A percentile compares a stretch with the other conserved stretches of the same genome.
These are phyloP conservation scores for Trachemys scripta DNA, from an alignment of 2,113 vertebrate genomes.

Conservation along the genomic window DNA sequence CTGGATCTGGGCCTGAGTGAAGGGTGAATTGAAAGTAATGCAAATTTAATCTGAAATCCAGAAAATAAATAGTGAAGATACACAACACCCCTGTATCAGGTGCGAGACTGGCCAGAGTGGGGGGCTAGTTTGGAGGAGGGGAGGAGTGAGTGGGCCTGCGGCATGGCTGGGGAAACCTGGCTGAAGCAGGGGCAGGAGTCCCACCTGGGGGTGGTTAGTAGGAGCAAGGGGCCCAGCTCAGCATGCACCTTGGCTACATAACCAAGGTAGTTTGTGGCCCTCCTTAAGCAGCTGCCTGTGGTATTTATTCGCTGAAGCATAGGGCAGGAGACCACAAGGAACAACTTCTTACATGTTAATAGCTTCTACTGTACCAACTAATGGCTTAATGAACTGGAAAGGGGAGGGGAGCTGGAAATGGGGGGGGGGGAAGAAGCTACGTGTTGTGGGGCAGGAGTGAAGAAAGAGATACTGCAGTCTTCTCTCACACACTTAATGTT, in stretches of 20 bases:
- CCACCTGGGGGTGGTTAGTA: not conserved
- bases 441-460: not conserved
- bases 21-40: too few relatives aligned
- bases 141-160: too few relatives aligned
- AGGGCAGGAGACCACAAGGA: not conserved
- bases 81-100: too few relatives aligned
- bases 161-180: too few relatives aligned
- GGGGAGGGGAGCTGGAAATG: too few relatives aligned
- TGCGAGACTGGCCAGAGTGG: too few relatives aligned
- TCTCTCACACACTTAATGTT: not conserved
- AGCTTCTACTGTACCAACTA: too few relatives aligned
- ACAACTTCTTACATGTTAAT: not conserved
- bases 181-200: too few relatives aligned
- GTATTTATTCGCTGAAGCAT: not conserved
- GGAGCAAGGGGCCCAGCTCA: not conserved
- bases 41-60: too few relatives aligned
- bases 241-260: not conserved
- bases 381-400: not conserved
- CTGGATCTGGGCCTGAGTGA: too few relatives aligned
- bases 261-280: not conserved
- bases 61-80: too few relatives aligned
- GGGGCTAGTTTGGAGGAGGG: too few relatives aligned
- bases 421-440: not conserved
- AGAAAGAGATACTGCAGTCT: not conserved
- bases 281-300: not conserved